Evolutionary conservation across 2,888 invertebrate species (phyloP).

Genomic region (Drosophila mimica): DNA sequence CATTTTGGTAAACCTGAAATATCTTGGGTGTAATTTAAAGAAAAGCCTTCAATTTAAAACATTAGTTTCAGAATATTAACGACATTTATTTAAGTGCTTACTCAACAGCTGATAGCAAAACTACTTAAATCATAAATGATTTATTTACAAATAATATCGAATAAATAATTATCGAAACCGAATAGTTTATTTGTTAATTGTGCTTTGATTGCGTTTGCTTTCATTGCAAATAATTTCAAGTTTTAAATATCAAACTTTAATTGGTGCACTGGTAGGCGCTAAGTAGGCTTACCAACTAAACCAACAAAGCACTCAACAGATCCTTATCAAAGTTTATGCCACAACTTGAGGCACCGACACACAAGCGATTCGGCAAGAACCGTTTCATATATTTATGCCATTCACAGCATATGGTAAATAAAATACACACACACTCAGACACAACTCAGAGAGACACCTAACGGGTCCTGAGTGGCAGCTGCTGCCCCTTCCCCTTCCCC

Average conservation of each 20-base stretch:
- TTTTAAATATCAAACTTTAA: background rate
- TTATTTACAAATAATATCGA: background rate
- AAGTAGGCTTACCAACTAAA: background rate
- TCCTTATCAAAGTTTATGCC: constrained; percentile 33
- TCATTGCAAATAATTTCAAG: background rate
- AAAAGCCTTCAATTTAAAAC: no score
- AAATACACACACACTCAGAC: constrained; percentile 45
- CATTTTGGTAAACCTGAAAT: background rate
- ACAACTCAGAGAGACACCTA: constrained; percentile 41
- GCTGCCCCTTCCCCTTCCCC: constrained; percentile 7
- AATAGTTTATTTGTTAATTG: background rate
- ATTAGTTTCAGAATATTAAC: no score
- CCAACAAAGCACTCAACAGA: constrained; percentile 23
- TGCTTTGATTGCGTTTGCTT: background rate
- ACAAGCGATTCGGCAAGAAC: constrained; percentile 26
- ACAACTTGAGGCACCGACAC: constrained; percentile 33
- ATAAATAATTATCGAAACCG: no score
- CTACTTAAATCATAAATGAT: background rate
- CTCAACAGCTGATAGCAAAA: no score
- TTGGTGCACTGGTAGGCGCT: background rate
- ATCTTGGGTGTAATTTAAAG: no score
- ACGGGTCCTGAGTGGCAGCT: constrained; percentile 58
- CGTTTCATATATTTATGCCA: constrained; percentile 51
- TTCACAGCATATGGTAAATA: constrained; percentile 72
- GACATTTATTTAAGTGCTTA: no score